A percentile compares a stretch with the other conserved stretches of the same genome.
phyloP scores from a whole-genome alignment of 2,797 vertebrate species.

The Anguilla obscura region DNA sequence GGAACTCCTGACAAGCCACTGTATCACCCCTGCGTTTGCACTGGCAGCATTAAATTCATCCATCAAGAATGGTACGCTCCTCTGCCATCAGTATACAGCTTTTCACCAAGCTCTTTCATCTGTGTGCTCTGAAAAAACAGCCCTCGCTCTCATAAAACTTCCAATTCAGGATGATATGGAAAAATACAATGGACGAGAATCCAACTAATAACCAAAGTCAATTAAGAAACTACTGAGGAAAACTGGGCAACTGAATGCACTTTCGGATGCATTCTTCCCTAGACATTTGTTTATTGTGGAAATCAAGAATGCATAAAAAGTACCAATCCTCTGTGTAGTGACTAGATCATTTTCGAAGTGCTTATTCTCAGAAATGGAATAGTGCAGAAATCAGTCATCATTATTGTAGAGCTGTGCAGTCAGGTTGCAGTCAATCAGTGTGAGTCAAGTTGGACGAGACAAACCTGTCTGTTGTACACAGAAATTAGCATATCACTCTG shows the following conservation, averaged over 20 bases:
- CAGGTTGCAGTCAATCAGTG: not conserved
- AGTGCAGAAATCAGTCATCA: not conserved
- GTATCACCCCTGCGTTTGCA: conserved; percentile 96
- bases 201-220: not conserved
- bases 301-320: not conserved
- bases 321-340: not conserved
- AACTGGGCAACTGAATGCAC: not conserved
- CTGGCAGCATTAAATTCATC: conserved; percentile 98
- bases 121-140: not conserved
- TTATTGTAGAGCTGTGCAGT: not conserved
- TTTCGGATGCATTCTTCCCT: not conserved
- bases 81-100: not conserved
- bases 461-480: not conserved
- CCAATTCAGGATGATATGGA: not conserved
- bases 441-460: not conserved
- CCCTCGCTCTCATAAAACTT: not conserved
- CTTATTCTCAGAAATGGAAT: not conserved
- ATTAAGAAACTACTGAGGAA: not conserved
- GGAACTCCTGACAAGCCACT: conserved; percentile 94
- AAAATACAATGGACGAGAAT: not conserved
- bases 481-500: not conserved
- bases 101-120: not conserved
- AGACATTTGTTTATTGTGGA: not conserved
- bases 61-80: conserved; percentile 93
- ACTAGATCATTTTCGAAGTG: not conserved